Conservation (phyloP, 1,140 invertebrate genomes). For the Cyclargus thomasi region DNA sequence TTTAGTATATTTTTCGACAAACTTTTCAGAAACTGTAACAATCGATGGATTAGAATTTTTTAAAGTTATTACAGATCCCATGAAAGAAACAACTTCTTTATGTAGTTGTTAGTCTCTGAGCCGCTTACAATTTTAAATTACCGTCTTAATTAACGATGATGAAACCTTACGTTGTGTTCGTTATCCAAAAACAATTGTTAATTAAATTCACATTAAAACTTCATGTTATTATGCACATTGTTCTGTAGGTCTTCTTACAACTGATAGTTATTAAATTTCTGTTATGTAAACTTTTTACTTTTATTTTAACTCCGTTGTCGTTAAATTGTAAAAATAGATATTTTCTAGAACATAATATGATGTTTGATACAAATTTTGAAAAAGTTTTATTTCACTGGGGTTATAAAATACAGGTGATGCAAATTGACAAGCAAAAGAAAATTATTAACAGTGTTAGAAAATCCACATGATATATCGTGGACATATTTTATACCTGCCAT, state of each 20-base stretch:
- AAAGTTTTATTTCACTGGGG: not conserved
- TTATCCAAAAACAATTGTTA: constrained; percentile 47
- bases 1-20: no score
- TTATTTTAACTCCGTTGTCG: not conserved
- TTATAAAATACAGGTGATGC: not conserved
- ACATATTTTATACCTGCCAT: constrained; percentile 35
- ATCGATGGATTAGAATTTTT: no score
- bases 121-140: constrained; percentile 69
- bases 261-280: not conserved
- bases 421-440: not conserved
- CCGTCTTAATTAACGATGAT: constrained; percentile 61
- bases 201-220: constrained; percentile 9
- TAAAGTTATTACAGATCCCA: no score
- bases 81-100: no score
- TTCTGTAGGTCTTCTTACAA: not conserved
- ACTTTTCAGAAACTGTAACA: no score
- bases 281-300: not conserved
- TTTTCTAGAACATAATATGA: no score
- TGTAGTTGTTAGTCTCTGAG: not conserved
- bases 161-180: constrained; percentile 31
- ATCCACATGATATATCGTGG: constrained; percentile 4
- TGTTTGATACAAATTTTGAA: not conserved
- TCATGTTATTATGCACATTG: not conserved
- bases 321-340: not conserved
- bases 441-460: constrained; percentile 15